A percentile compares a stretch with the other conserved stretches of the same genome.
phyloP scores from a whole-genome alignment of 2,888 invertebrate genomes.

The Campoletis raptor region DNA sequence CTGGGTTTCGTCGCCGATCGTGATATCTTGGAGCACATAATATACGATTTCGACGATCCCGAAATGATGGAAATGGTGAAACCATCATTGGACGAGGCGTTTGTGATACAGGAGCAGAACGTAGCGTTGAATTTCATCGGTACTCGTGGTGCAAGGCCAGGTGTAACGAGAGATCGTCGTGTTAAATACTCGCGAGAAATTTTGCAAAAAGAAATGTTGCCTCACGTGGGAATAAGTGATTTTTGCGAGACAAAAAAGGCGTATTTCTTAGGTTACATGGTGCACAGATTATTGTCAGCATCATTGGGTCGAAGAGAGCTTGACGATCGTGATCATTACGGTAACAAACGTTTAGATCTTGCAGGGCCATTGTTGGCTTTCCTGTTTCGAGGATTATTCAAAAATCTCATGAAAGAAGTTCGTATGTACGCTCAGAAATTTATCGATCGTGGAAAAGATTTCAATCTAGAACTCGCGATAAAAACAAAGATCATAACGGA shows the following conservation, averaged over 20 bases:
- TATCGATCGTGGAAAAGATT: conserved; percentile 99
- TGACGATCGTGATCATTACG: conserved; percentile 99
- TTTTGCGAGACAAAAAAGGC: conserved; percentile 99
- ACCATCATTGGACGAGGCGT: conserved; percentile 99
- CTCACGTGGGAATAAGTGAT: conserved; percentile 99
- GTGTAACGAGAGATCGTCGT: conserved; percentile 99
- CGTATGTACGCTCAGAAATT: conserved; percentile 99
- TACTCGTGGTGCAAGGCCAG: conserved; percentile 97
- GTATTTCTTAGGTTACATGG: conserved; percentile 99
- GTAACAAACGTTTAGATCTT: conserved; percentile 98
- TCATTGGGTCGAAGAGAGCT: conserved; percentile 98
- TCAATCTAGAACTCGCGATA: conserved; percentile 97
- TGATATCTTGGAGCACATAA: conserved; percentile 99
- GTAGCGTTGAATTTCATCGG: conserved; percentile 99
- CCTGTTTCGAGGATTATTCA: conserved; percentile 98
- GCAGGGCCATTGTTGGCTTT: conserved; percentile 99
- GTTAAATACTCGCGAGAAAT: conserved; percentile 99
- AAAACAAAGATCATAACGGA: conserved; percentile 99
- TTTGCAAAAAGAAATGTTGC: conserved; percentile 99
- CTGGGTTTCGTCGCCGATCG: conserved; percentile 99
- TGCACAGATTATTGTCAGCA: conserved; percentile 97
- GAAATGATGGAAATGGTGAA: conserved; percentile 99
- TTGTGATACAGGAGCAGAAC: conserved; percentile 99
- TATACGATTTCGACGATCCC: conserved; percentile 99
- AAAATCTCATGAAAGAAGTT: conserved; percentile 98